Conservation (phyloP, 2,888 invertebrate species). For the Ischnura elegans region DNA sequence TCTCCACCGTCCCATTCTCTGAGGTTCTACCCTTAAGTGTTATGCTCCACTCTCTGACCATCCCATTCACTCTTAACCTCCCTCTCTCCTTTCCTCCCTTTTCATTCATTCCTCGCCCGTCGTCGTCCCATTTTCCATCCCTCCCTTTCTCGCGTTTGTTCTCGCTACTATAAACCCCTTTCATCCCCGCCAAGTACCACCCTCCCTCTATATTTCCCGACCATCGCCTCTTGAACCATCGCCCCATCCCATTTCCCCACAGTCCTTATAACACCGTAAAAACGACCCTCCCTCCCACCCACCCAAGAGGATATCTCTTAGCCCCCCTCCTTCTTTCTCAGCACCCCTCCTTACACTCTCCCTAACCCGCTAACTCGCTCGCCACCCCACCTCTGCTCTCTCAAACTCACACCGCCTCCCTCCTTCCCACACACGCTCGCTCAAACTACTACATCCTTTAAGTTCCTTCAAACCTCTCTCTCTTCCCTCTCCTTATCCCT, state of each 20-base stretch:
- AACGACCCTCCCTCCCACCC: conserved; percentile 54
- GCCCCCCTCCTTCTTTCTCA: conserved; percentile 4
- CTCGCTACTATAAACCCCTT: not conserved
- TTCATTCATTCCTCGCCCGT: conserved; percentile 64
- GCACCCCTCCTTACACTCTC: not conserved
- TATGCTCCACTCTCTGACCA: not conserved
- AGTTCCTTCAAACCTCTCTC: conserved; percentile 54
- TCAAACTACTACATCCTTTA: conserved; percentile 50
- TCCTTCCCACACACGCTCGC: not conserved
- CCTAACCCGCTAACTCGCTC: not conserved
- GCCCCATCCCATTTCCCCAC: conserved; percentile 20
- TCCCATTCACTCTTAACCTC: conserved; percentile 55
- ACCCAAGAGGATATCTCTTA: conserved; percentile 56
- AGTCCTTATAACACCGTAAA: conserved; percentile 62
- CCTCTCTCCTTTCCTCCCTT: not conserved
- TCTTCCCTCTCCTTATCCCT: not conserved
- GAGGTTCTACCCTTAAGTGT: not conserved
- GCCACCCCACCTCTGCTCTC: not conserved
- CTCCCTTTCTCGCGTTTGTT: not conserved
- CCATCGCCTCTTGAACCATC: not conserved
- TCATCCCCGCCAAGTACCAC: not conserved
- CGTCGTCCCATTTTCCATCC: conserved; percentile 56
- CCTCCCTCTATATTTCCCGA: conserved; percentile 12
- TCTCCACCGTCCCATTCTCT: not conserved
- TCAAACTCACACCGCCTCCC: not conserved